These are phyloP conservation scores for Sarcophaga peregrina DNA, from an alignment of 1,140 invertebrate genomes.

Conservation along the genomic window DNA sequence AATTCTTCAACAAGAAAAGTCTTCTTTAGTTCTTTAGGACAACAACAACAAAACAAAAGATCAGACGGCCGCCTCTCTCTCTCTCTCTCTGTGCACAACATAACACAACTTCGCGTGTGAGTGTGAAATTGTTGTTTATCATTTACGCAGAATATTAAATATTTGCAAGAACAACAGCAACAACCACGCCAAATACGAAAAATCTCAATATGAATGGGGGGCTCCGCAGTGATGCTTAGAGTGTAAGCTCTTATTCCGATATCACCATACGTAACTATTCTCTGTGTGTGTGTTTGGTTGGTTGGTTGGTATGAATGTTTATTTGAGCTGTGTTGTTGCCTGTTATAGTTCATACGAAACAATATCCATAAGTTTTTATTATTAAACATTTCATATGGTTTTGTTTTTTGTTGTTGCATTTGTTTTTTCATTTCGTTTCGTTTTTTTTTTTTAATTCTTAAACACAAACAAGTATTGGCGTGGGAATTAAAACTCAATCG, in stretches of 20 bases:
- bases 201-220: too few species aligned
- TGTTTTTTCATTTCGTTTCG: neutral
- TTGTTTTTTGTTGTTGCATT: neutral
- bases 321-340: neutral
- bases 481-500: slow-evolving; percentile 8
- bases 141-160: slow-evolving; percentile 42
- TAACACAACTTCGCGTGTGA: slow-evolving; percentile 37
- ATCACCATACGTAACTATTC: too few species aligned
- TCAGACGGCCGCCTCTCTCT: neutral
- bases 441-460: neutral
- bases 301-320: neutral
- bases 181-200: too few species aligned
- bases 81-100: neutral
- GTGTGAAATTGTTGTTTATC: slow-evolving; percentile 40
- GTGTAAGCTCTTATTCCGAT: too few species aligned
- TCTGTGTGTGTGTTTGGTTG: too few species aligned
- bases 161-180: slow-evolving; percentile 20
- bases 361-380: slow-evolving; percentile 25
- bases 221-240: too few species aligned
- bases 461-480: slow-evolving; percentile 26
- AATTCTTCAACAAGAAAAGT: neutral
- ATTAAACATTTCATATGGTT: neutral
- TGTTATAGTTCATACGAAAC: slow-evolving; percentile 10
- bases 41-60: neutral
- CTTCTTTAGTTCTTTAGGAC: too few species aligned